Evolutionary conservation across 2,113 vertebrate genomes (phyloP), one percentile per base, ranked within the genome.

Genomic region (Ploceus nigricollis): DNA sequence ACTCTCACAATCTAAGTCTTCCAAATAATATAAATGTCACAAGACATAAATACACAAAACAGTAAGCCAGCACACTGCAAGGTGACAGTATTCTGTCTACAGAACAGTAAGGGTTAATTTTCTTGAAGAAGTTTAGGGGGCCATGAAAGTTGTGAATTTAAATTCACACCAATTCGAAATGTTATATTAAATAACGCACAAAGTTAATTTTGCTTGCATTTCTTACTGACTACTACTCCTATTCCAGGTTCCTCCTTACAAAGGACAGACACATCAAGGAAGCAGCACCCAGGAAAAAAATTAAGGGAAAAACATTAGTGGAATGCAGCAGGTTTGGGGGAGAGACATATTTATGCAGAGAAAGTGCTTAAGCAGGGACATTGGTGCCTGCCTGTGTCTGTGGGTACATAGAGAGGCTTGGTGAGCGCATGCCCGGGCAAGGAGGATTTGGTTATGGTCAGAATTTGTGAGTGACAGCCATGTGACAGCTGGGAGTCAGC

Each of bases 401-500:
- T 0, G 3, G 14, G 39, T 53, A 66, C 5, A 0, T 19, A 54
- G 60, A 87, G 66, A 79, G 82, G 85, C 93, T 93, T 88, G 94
- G 94, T 65, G 64, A 90, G 95, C 68, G 54, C 92, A 93, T 93
- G 90, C 92, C 71, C 21, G 0, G 66, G 69, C 44, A 70, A 95
- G 70, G 71, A 86, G 75, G 72, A 90, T 91, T 95, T 94, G 94
- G 92, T 95, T 94, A 94, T 96, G 92, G 95, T 81, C 78, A 96
- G 87, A 96, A 96, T 92, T 95, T 89, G 91, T 91, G 93, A 96
- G 93, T 97, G 91, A 96, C 89, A 94, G 94, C 94, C 94, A 95
- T 94, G 91, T 97, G 95, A 96, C 94, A 96, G 94, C 94, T 95
- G 94, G 90, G 87, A 89, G 88, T 92, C 91, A 89, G 96, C 80